Evolutionary conservation across 2,113 vertebrate species (phyloP), one percentile per base, ranked within the genome.

Genomic region (Odocoileus hemionus): DNA sequence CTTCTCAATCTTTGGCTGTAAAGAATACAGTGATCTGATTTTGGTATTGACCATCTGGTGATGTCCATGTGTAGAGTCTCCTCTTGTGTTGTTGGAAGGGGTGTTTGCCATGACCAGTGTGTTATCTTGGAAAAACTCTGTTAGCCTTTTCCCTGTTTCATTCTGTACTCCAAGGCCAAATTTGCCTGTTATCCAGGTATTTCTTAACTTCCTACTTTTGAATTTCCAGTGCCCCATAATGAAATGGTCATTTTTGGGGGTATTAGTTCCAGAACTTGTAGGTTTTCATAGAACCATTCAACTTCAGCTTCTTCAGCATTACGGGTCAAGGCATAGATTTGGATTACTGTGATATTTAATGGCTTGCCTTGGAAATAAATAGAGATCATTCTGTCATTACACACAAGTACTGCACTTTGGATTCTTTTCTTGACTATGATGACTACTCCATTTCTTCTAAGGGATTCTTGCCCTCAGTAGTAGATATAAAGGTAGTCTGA

Each of bases 241-340:
- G 30, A 64, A 64, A 64, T 1, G 1, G 7, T 3, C 61, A 17
- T 16, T n/a, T 16, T 33, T 64, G 8, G 0, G 61, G 6, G 7
- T 64, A 15, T n/a, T 64, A 64, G 61, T 4, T 64, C 61, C n/a
- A n/a, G 16, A 64, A 64, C 14, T 17, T 64, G 15, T 64, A n/a
- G 61, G 15, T 64, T 7, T 64, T 64, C 61, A 64, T n/a, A 64
- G 30, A 64, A 17, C 30, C 3, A 0, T 64, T 64, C 15, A n/a
- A n/a, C 33, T n/a, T 64, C 61, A 64, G 61, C 30, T n/a, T n/a
- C 30, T 64, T n/a, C 30, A 17, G 33, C 33, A 64, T 64, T 64
- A 33, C 15, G n/a, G 30, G 15, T 64, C 61, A n/a, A 1, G 7
- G 61, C 30, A 64, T n/a, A 64, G 30, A 4, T 30, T 64, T 64